A percentile compares a stretch with the other conserved stretches of the same genome.
Evolutionary conservation across 2,888 invertebrate species (phyloP).

Genomic region (Ligdia adustata): DNA sequence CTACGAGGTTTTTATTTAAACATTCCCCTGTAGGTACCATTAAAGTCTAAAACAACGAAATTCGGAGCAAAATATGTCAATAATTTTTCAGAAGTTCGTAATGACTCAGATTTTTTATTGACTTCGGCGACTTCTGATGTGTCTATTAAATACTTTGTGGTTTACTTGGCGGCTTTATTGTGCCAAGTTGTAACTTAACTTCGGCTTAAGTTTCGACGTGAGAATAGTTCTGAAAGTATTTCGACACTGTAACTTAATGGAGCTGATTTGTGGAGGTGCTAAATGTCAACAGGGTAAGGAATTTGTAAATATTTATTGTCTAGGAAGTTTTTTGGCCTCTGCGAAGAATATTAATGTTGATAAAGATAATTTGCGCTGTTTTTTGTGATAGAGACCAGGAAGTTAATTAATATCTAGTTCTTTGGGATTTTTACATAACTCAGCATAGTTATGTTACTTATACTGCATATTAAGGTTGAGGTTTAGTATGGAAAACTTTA

Average conservation of each 20-base stretch:
- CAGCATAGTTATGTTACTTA: too few species aligned
- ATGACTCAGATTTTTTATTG: slow-evolving; percentile 57
- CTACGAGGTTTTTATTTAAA: slow-evolving; percentile 71
- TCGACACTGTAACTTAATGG: slow-evolving; percentile 40
- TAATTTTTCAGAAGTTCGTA: slow-evolving; percentile 49
- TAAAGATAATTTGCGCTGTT: background rate
- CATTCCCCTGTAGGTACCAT: slow-evolving; percentile 55
- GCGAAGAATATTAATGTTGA: slow-evolving; percentile 13
- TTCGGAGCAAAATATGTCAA: slow-evolving; percentile 43
- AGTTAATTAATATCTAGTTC: too few species aligned
- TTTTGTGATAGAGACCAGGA: background rate
- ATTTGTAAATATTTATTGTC: slow-evolving; percentile 18
- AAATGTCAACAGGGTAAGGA: slow-evolving; percentile 23
- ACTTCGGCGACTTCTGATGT: slow-evolving; percentile 55
- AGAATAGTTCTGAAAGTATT: slow-evolving; percentile 48
- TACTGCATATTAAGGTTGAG: too few species aligned
- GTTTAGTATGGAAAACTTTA: too few species aligned
- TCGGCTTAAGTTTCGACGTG: slow-evolving; percentile 34
- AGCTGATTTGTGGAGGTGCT: slow-evolving; percentile 36
- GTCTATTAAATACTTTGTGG: slow-evolving; percentile 67
- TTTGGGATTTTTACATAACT: too few species aligned
- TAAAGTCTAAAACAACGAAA: slow-evolving; percentile 61
- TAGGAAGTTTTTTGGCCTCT: slow-evolving; percentile 12
- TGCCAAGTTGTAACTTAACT: slow-evolving; percentile 45
- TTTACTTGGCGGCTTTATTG: slow-evolving; percentile 43